A percentile compares a stretch with the other conserved stretches of the same genome.
Conservation (phyloP, 2,113 vertebrate species). For the Australoheros scitulus region DNA sequence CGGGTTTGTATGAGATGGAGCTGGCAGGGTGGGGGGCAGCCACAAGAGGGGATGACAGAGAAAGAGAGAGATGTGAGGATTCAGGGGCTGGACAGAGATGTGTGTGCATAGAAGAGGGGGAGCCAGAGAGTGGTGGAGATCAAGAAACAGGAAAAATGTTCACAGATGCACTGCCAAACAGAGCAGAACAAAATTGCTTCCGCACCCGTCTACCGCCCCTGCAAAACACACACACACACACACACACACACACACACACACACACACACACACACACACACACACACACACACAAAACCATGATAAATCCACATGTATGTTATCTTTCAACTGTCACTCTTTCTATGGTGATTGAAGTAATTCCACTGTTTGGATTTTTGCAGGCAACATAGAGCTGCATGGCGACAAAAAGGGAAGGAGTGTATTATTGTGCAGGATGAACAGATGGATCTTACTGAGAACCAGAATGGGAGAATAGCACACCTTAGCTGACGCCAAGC, state of each 20-base stretch:
- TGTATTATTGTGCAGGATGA: slow-evolving; percentile 23
- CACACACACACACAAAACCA: neutral
- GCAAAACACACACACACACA: neutral
- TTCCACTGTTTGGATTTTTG: slow-evolving; percentile 1
- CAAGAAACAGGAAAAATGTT: slow-evolving; percentile 56
- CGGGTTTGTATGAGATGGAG: neutral
- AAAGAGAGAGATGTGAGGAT: slow-evolving; percentile 24
- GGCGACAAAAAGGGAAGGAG: neutral
- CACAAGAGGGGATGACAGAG: neutral
- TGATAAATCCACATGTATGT: slow-evolving; percentile 15
- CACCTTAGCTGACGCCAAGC: slow-evolving; percentile 59
- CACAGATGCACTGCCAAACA: slow-evolving; percentile 75
- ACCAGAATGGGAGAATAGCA: slow-evolving; percentile 45
- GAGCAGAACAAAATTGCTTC: slow-evolving; percentile 75
- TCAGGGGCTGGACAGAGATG: slow-evolving; percentile 36
- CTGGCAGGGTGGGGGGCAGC: neutral
- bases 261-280: neutral
- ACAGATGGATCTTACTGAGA: slow-evolving; percentile 73
- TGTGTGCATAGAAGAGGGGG: slow-evolving; percentile 19
- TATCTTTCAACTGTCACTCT: slow-evolving; percentile 18
- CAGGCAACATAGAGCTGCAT: neutral
- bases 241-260: neutral
- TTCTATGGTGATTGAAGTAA: neutral
- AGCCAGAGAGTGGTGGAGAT: slow-evolving; percentile 35
- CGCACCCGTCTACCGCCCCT: neutral